Base-by-base conservation (phyloP, 35 echinoderm and acorn worm species). In the Ptychodera flava region DNA sequence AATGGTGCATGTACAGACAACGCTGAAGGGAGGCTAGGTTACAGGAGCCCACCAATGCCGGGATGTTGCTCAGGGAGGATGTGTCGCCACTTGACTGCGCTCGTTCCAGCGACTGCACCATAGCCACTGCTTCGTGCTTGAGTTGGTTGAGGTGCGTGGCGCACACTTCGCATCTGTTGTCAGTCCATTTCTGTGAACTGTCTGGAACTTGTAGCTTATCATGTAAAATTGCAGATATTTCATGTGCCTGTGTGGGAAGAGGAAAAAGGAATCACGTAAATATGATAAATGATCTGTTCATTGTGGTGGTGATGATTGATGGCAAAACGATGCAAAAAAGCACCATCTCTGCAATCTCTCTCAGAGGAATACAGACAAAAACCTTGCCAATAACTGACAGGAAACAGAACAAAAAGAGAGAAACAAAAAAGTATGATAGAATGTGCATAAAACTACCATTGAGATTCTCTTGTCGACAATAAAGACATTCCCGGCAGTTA, bases 31-130 rank as follows among this genome's bases (percentile, higher is more conserved):
- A 97, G 0, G 95, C 92, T 29, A 97, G 78, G 80, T 97, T 90
- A 29, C 95, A 53, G 1, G 95, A 92, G 0, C 95, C 95, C 22
- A 94, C 84, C 10, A 97, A 87, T 28, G 85, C 87, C n/a, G 33
- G 33, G 33, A 81, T 81, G 33, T 81, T 81, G 29, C 33, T 33
- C 29, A 81, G 33, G 64, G 90, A 89, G 31, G 92, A 76, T 12
- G 89, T 80, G 32, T 89, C 91, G 32, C 86, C 82, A 22, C 86
- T 79, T 35, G 90, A 78, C 35, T 99, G 93, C 16, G 96, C 88
- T 35, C 92, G 86, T 84, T 97, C 95, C 2, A 97, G 85, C 0
- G 95, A 97, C 37, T 97, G 95, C 12, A 97, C 95, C 93, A 99
- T 99, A 32, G 88, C 88, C 28, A 99, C 91, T 0, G 92, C 92